Evolutionary conservation across 2,113 vertebrate species (phyloP).

Genomic region (Bujurquina vittata): DNA sequence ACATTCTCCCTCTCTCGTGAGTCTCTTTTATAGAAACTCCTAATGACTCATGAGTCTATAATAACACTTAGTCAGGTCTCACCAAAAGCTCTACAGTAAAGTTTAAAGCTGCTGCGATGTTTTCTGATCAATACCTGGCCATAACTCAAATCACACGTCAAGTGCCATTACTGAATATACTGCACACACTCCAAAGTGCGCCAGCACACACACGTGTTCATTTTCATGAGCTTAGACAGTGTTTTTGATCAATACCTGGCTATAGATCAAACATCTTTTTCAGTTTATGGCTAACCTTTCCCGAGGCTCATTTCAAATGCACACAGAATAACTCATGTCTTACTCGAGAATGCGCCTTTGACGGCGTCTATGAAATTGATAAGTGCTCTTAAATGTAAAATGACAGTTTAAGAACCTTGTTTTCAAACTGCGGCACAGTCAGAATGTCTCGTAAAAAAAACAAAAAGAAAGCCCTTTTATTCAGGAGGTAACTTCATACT

Average conservation of each 20-base stretch:
- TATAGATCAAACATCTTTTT: constrained; percentile 75
- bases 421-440: constrained; percentile 55
- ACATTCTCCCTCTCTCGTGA: not conserved
- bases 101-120: constrained; percentile 68
- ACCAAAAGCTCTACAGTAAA: constrained; percentile 72
- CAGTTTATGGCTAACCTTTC: constrained; percentile 70
- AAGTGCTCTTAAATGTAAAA: constrained; percentile 77
- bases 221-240: constrained; percentile 67
- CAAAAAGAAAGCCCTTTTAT: constrained; percentile 65
- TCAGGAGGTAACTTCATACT: constrained; percentile 42
- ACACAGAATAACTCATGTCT: constrained; percentile 63
- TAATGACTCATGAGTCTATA: constrained; percentile 64
- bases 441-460: constrained; percentile 60
- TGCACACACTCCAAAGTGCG: constrained; percentile 41
- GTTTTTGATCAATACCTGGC: constrained; percentile 79
- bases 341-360: constrained; percentile 57
- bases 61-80: constrained; percentile 60
- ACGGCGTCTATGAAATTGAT: constrained; percentile 73
- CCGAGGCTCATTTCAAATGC: constrained; percentile 64
- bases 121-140: constrained; percentile 75
- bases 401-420: constrained; percentile 78
- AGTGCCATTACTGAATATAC: constrained; percentile 57
- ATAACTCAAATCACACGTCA: constrained; percentile 70
- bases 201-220: constrained; percentile 24
- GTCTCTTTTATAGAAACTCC: constrained; percentile 40